Conservation (phyloP, 2,113 vertebrate genomes). For the Ceuthmochares aereus region DNA sequence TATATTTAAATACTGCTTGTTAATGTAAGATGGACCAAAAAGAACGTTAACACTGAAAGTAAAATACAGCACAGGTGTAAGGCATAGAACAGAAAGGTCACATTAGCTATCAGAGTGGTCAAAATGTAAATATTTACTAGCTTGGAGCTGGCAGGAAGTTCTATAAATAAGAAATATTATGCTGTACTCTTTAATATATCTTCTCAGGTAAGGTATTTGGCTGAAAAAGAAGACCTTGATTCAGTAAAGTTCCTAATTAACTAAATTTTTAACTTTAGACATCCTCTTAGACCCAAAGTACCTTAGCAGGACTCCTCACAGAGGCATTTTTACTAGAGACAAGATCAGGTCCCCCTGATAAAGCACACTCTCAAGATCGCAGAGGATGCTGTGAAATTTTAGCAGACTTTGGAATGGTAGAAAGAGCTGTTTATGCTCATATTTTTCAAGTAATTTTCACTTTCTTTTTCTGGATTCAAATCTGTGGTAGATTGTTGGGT, state of each 20-base stretch:
- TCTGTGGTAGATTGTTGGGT: not conserved
- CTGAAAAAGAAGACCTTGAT: not conserved
- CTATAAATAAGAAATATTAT: constrained; percentile 25
- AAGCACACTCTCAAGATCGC: not conserved
- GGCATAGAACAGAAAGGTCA: not conserved
- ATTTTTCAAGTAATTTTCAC: not conserved
- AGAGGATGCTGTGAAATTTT: not conserved
- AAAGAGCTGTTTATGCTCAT: not conserved
- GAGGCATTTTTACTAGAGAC: not conserved
- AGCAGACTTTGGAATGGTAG: not conserved
- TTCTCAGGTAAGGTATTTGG: not conserved
- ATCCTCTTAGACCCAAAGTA: constrained; percentile 13
- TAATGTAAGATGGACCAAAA: not conserved
- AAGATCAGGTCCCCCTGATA: not conserved
- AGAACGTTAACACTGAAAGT: not conserved
- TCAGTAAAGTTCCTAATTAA: constrained; percentile 21
- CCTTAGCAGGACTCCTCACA: not conserved
- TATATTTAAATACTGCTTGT: constrained; percentile 49
- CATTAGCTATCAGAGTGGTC: constrained; percentile 13
- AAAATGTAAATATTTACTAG: constrained; percentile 52
- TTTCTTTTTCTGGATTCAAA: not conserved
- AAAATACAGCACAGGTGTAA: not conserved
- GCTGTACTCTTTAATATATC: not conserved
- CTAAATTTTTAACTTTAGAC: not conserved
- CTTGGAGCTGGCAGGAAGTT: not conserved